Conservation (phyloP, 2,113 vertebrate species). For the Cathartes aura region DNA sequence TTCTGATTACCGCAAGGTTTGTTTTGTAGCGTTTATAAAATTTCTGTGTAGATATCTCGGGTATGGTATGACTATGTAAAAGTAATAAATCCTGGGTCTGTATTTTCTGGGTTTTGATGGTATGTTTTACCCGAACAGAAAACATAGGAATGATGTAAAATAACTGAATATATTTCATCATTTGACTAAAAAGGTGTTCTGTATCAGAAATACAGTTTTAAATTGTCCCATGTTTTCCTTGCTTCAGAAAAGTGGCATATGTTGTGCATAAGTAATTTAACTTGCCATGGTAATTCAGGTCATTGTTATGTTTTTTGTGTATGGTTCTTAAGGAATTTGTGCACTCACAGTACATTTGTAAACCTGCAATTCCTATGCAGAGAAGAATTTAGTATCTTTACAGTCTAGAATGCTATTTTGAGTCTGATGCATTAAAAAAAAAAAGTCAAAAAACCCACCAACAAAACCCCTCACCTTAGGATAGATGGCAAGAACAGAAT, state of each 20-base stretch:
- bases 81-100: not conserved
- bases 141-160: not conserved
- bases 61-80: not conserved
- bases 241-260: not conserved
- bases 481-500: not conserved
- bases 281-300: not conserved
- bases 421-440: not conserved
- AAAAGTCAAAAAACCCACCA: not conserved
- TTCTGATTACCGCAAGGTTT: not conserved
- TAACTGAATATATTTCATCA: not conserved
- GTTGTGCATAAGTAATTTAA: not conserved
- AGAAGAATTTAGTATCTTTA: not conserved
- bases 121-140: not conserved
- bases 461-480: not conserved
- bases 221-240: not conserved
- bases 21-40: not conserved
- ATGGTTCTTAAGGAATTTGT: not conserved
- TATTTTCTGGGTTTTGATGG: not conserved
- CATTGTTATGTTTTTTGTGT: not conserved
- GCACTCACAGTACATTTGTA: accelerated
- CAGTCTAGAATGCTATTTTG: not conserved
- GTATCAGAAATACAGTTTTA: not conserved
- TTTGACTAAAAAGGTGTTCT: not conserved
- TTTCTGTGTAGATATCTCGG: not conserved
- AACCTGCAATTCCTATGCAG: not conserved